Conservation (phyloP, 2,113 vertebrate genomes). For the Lepus timidus region DNA sequence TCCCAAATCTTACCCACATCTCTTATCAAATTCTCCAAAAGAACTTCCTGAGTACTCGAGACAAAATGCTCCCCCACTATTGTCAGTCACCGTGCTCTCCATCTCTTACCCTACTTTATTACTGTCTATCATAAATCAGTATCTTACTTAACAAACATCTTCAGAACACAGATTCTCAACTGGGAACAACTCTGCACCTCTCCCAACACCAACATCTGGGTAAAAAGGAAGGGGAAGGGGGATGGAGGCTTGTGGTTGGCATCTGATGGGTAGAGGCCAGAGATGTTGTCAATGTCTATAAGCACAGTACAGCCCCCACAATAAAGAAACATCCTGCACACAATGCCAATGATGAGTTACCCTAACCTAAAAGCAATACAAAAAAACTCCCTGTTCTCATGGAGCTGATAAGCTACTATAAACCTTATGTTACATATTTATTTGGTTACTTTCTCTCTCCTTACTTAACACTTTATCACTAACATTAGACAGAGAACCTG, state of each 20-base stretch:
- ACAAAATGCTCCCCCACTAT: neutral
- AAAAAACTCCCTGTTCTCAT: neutral
- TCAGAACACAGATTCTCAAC: constrained; percentile 20
- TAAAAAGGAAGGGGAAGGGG: too few species aligned
- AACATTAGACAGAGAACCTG: neutral
- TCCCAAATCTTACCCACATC: constrained; percentile 7
- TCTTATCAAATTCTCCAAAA: neutral
- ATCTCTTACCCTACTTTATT: neutral
- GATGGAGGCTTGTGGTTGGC: neutral
- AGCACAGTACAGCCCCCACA: neutral
- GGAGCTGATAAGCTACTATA: neutral
- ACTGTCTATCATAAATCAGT: neutral
- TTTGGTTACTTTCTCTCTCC: neutral
- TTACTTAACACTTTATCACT: constrained; percentile 24
- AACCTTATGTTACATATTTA: neutral
- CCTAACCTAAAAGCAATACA: neutral
- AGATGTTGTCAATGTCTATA: neutral
- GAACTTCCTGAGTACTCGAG: neutral
- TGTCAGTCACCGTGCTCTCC: neutral
- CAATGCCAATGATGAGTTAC: neutral
- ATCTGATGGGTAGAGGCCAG: neutral
- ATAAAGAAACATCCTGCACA: constrained; percentile 10
- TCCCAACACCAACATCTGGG: neutral
- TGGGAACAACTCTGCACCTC: neutral
- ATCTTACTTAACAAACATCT: constrained; percentile 45